These are phyloP conservation scores for Acromyrmex heyeri DNA, from an alignment of 1,140 invertebrate genomes.

Conservation along the genomic window DNA sequence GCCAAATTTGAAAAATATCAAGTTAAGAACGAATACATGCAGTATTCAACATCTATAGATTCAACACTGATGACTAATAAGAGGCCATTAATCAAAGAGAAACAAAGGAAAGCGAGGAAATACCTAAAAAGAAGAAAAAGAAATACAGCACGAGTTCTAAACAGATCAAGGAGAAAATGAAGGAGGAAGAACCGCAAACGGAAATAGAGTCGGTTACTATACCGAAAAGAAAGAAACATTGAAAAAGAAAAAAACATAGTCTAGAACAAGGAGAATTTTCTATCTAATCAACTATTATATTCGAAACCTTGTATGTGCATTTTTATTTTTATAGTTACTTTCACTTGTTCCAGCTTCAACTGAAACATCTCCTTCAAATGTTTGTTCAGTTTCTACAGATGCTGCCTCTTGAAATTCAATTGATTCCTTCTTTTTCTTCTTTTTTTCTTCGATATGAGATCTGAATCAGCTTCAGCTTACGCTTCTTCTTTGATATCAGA, in stretches of 20 bases:
- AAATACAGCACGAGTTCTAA: slow-evolving; percentile 67
- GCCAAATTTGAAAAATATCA: slow-evolving; percentile 97
- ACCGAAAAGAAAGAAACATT: slow-evolving; percentile 55
- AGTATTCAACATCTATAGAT: slow-evolving; percentile 89
- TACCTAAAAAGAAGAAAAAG: slow-evolving; percentile 78
- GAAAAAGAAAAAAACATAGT: slow-evolving; percentile 17
- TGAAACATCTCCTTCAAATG: too few species aligned
- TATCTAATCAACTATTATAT: too few species aligned
- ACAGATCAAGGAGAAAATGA: slow-evolving; percentile 69
- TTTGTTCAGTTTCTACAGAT: too few species aligned
- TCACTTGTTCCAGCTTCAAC: too few species aligned
- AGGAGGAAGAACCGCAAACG: background rate
- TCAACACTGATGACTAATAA: slow-evolving; percentile 87
- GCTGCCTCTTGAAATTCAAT: too few species aligned
- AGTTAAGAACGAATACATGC: slow-evolving; percentile 91
- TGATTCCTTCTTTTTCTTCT: too few species aligned
- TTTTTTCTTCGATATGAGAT: too few species aligned
- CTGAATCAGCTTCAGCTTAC: too few species aligned
- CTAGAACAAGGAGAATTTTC: too few species aligned
- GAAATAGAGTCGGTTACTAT: background rate
- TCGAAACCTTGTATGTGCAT: slow-evolving; percentile 44
- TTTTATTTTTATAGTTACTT: too few species aligned
- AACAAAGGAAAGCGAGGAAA: slow-evolving; percentile 39
- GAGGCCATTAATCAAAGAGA: slow-evolving; percentile 82
- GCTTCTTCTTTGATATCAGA: too few species aligned